phyloP scores from a whole-genome alignment of 2,888 invertebrate genomes.

The Hydraecia micacea region DNA sequence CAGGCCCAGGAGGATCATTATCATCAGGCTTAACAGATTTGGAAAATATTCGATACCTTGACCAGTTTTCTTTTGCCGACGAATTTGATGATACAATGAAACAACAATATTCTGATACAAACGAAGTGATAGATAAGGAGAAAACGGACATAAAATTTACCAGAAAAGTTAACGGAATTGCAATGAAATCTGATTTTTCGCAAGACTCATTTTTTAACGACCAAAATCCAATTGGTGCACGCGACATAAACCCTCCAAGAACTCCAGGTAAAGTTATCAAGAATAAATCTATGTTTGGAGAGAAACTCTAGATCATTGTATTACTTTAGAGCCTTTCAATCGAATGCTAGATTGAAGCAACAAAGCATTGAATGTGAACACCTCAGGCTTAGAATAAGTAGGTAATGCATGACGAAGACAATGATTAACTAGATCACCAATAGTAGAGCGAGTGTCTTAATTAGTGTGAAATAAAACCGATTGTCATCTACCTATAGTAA shows the following conservation, averaged over 20 bases:
- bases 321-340: neutral
- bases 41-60: neutral
- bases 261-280: neutral
- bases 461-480: neutral
- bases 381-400: neutral
- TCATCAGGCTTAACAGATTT: neutral
- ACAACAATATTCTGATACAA: neutral
- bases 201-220: neutral
- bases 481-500: neutral
- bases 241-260: neutral
- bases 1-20: neutral
- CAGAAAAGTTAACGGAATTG: neutral
- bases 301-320: neutral
- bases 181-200: neutral
- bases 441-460: neutral
- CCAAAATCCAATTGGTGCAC: neutral
- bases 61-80: neutral
- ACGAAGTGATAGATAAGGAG: neutral
- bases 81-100: conserved; percentile 16
- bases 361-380: neutral
- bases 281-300: neutral
- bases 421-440: neutral
- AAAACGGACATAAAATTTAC: neutral
- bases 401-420: neutral
- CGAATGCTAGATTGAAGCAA: neutral